phyloP scores from a whole-genome alignment of 2,797 vertebrate species.

The Selene dorsalis region DNA sequence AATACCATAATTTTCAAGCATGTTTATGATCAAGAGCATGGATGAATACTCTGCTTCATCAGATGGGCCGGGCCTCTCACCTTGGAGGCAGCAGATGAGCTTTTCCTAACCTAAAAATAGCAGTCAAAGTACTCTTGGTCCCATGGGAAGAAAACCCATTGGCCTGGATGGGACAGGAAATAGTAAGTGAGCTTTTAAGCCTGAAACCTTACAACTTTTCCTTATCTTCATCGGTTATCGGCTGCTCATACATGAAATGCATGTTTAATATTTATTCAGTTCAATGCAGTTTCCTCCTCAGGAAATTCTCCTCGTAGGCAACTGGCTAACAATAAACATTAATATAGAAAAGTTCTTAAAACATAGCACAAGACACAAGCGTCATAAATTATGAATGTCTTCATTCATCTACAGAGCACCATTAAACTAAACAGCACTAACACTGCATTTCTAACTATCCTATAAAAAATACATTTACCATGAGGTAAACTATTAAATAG shows the following conservation, averaged over 20 bases:
- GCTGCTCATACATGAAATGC: slow-evolving; percentile 40
- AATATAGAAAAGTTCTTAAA: slow-evolving; percentile 52
- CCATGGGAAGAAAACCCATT: slow-evolving; percentile 65
- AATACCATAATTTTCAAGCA: background rate
- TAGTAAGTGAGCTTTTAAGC: slow-evolving; percentile 68
- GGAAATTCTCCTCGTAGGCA: slow-evolving; percentile 17
- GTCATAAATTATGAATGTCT: slow-evolving; percentile 66
- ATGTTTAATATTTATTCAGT: slow-evolving; percentile 44
- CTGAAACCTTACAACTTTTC: slow-evolving; percentile 61
- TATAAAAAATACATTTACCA: slow-evolving; percentile 64
- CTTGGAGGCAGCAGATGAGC: slow-evolving; percentile 76
- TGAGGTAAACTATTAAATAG: slow-evolving; percentile 40
- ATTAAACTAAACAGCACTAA: slow-evolving; percentile 52
- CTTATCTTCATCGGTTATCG: slow-evolving; percentile 45
- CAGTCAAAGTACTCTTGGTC: slow-evolving; percentile 68
- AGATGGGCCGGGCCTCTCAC: slow-evolving; percentile 71
- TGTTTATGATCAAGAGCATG: slow-evolving; percentile 7
- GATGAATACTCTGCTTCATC: slow-evolving; percentile 55
- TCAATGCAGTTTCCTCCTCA: background rate
- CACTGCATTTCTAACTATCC: slow-evolving; percentile 37
- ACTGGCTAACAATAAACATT: slow-evolving; percentile 51
- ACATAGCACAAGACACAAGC: slow-evolving; percentile 23
- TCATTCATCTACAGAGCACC: slow-evolving; percentile 44
- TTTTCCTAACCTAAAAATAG: slow-evolving; percentile 81
- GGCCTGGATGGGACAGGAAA: slow-evolving; percentile 75